phyloP scores from a whole-genome alignment of 1,140 invertebrate genomes.

The Gyrodactylus bullatarudis region DNA sequence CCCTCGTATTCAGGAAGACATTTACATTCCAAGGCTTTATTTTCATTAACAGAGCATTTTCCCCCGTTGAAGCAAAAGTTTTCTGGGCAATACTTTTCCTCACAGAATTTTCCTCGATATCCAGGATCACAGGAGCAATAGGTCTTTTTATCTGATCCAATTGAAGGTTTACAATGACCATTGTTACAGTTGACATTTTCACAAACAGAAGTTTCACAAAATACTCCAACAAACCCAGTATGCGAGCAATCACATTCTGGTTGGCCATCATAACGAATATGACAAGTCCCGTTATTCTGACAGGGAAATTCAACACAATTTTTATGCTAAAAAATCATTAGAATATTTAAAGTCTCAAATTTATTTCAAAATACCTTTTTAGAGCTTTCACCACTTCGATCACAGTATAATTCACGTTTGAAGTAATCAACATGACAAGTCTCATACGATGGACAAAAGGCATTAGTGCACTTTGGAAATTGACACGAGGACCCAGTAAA shows the following conservation, averaged over 20 bases:
- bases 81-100: not conserved
- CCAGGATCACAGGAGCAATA: not conserved
- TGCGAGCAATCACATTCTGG: not conserved
- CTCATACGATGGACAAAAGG: not conserved
- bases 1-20: not conserved
- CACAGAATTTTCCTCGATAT: not conserved
- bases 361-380: not conserved
- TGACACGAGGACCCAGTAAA: not conserved
- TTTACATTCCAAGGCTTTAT: not conserved
- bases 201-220: not conserved
- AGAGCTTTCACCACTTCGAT: not conserved
- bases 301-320: not conserved
- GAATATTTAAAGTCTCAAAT: not conserved
- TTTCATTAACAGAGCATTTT: not conserved
- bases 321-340: not conserved
- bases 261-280: not conserved
- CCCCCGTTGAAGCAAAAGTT: not conserved
- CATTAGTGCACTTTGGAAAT: not conserved
- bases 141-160: not conserved
- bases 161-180: not conserved
- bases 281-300: not conserved
- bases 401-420: not conserved
- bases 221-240: not conserved
- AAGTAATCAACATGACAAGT: not conserved
- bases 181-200: not conserved